Evolutionary conservation across 2,113 vertebrate species (phyloP).

Genomic region (Patagioenas fasciata): DNA sequence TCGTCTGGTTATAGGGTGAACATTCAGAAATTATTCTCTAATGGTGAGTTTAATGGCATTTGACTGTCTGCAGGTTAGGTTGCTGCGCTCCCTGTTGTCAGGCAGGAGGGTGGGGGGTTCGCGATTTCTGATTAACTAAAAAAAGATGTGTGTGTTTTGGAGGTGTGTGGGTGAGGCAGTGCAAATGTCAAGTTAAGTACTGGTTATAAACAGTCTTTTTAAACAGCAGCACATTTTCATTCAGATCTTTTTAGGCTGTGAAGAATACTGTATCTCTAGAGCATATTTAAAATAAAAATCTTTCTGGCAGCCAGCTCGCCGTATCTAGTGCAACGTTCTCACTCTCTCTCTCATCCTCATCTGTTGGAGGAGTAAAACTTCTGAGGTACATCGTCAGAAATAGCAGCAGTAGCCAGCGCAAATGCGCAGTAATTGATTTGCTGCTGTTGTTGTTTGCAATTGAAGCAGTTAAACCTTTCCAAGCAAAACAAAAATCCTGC

Average conservation of each 20-base stretch:
- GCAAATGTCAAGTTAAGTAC: constrained; percentile 60
- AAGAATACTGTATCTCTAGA: constrained; percentile 70
- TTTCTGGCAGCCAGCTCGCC: constrained; percentile 47
- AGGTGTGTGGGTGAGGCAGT: constrained; percentile 39
- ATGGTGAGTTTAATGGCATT: constrained; percentile 1
- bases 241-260: constrained; percentile 67
- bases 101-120: not conserved
- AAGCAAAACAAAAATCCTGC: constrained; percentile 43
- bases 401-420: constrained; percentile 67
- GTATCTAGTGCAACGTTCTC: constrained; percentile 54
- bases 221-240: constrained; percentile 64
- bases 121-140: constrained; percentile 56
- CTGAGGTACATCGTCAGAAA: constrained; percentile 55
- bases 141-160: constrained; percentile 57
- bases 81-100: constrained; percentile 22
- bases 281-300: constrained; percentile 73
- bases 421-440: constrained; percentile 70
- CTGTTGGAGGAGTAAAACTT: constrained; percentile 62
- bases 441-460: constrained; percentile 50
- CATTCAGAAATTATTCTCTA: not conserved
- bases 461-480: constrained; percentile 56
- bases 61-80: constrained; percentile 46
- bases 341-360: constrained; percentile 56
- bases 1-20: not conserved
- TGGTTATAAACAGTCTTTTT: constrained; percentile 54